Evolutionary conservation across 2,888 invertebrate species (phyloP).

Genomic region (Steinernema hermaphroditum): DNA sequence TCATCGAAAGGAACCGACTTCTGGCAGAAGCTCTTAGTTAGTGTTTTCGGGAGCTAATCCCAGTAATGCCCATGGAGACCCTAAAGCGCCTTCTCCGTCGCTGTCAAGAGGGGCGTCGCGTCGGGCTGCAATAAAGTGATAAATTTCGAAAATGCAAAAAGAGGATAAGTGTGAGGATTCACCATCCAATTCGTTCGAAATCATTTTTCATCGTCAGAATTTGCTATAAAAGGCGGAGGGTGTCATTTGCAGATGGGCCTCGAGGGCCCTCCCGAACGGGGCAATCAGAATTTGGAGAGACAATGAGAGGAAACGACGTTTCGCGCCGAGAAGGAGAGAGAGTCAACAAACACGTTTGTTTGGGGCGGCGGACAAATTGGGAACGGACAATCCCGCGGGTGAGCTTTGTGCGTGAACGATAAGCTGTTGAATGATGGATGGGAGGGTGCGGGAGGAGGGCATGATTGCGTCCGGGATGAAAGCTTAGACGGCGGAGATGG

Average conservation of each 20-base stretch:
- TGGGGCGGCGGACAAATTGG: neutral
- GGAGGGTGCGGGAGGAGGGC: neutral
- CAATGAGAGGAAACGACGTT: neutral
- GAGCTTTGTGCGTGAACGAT: constrained; percentile 23
- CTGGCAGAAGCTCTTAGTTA: too few species aligned
- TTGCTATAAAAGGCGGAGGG: neutral
- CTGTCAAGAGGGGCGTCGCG: neutral
- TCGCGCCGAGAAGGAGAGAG: neutral
- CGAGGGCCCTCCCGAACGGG: neutral
- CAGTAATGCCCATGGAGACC: neutral
- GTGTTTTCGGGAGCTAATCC: too few species aligned
- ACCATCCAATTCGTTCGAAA: neutral
- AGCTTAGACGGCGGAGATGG: neutral
- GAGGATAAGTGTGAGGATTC: constrained; percentile 3
- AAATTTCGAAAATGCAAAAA: neutral
- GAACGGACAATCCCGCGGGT: constrained; percentile 4
- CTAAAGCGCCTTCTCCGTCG: neutral
- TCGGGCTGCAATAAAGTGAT: neutral
- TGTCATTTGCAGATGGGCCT: constrained; percentile 14
- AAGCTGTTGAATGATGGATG: constrained; percentile 15
- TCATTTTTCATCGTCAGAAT: constrained; percentile 5
- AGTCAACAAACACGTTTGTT: neutral
- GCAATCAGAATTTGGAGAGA: constrained; percentile 6
- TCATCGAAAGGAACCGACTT: too few species aligned
- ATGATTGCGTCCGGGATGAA: neutral